phyloP scores from a whole-genome alignment of 2,888 invertebrate genomes.

The Napeogenes sylphis region DNA sequence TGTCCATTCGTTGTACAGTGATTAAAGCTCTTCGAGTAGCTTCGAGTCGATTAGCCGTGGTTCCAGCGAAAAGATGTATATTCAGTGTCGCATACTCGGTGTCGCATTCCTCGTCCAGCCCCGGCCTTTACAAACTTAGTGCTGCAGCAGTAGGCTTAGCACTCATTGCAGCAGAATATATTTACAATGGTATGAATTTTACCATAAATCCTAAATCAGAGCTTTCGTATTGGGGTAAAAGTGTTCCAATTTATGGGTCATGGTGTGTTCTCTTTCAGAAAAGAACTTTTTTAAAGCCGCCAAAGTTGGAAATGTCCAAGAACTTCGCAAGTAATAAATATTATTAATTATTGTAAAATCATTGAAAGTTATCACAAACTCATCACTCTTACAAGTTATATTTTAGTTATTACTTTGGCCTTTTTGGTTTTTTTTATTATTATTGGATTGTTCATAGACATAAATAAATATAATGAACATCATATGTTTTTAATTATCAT shows the following conservation, averaged over 20 bases:
- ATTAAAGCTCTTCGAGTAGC: neutral
- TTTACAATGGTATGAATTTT: slow-evolving; percentile 54
- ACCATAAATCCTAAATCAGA: neutral
- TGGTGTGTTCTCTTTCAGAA: slow-evolving; percentile 46
- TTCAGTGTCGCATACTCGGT: neutral
- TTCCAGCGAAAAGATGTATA: slow-evolving; percentile 21
- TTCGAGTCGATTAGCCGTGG: slow-evolving; percentile 14
- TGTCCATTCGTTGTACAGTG: slow-evolving; percentile 1
- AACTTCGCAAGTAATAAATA: slow-evolving; percentile 53
- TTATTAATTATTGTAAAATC: neutral
- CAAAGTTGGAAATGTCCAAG: slow-evolving; percentile 61
- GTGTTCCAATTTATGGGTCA: neutral
- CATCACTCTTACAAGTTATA: neutral
- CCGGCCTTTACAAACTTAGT: slow-evolving; percentile 31
- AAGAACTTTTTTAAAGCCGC: slow-evolving; percentile 67
- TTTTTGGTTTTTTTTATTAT: too few relatives aligned
- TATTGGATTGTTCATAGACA: too few relatives aligned
- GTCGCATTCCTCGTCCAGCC: slow-evolving; percentile 3
- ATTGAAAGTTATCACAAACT: neutral
- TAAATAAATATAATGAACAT: too few relatives aligned
- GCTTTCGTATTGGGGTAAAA: neutral
- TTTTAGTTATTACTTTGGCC: too few relatives aligned
- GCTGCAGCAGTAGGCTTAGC: slow-evolving; percentile 55
- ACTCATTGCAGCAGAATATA: slow-evolving; percentile 60
- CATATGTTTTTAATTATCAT: too few relatives aligned